phyloP scores from a whole-genome alignment of 1,140 invertebrate genomes.

The Pectinophora gossypiella region DNA sequence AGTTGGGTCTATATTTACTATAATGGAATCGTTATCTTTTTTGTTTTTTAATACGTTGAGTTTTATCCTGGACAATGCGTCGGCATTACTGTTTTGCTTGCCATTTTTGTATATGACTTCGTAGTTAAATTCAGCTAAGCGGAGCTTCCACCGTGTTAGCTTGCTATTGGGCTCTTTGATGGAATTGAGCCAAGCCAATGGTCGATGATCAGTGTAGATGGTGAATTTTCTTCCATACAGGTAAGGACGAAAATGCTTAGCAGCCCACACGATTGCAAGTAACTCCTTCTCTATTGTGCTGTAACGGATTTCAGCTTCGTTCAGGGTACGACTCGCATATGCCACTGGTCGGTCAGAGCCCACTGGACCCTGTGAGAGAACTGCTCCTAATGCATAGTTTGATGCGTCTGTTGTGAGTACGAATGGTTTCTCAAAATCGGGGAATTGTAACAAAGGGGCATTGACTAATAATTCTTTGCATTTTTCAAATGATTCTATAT shows the following conservation, averaged over 20 bases:
- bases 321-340: neutral
- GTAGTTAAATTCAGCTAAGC: neutral
- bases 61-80: neutral
- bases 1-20: too few relatives aligned
- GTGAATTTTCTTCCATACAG: slow-evolving; percentile 4
- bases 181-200: slow-evolving; percentile 40
- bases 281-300: slow-evolving; percentile 7
- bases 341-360: slow-evolving; percentile 7
- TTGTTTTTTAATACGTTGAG: too few relatives aligned
- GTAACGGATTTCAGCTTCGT: neutral
- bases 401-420: slow-evolving; percentile 10
- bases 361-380: neutral
- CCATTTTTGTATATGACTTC: slow-evolving; percentile 16
- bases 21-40: too few relatives aligned
- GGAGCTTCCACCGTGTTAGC: neutral
- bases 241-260: slow-evolving; percentile 7
- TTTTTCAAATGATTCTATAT: neutral
- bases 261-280: neutral
- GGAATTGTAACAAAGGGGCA: slow-evolving; percentile 1
- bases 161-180: slow-evolving; percentile 33
- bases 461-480: slow-evolving; percentile 1
- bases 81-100: neutral
- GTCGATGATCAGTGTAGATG: neutral
- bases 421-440: slow-evolving; percentile 8
- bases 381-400: slow-evolving; percentile 9